A percentile compares a stretch with the other conserved stretches of the same genome.
phyloP scores from a whole-genome alignment of 2,888 invertebrate species.

The Andrena trimmerana region DNA sequence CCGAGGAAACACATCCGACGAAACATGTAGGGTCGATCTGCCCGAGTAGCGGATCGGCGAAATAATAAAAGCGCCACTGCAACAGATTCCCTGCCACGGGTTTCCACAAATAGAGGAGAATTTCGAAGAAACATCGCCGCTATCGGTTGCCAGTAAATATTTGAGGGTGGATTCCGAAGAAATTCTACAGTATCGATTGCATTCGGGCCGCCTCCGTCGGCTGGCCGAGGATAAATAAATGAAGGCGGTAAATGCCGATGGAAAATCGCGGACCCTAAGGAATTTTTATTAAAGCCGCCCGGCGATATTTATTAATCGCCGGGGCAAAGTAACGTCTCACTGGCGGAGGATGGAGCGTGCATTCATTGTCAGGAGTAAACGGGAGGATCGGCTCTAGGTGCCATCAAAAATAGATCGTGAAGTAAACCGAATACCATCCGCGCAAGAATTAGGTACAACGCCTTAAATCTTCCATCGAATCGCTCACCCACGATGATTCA shows the following conservation, averaged over 20 bases:
- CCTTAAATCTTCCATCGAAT: conserved; percentile 39
- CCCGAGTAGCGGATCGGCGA: not conserved
- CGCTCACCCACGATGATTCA: conserved; percentile 2
- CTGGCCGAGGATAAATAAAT: not conserved
- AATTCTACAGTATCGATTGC: conserved; percentile 8
- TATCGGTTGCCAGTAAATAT: conserved; percentile 1
- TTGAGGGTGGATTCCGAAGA: not conserved
- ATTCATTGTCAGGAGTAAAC: conserved; percentile 41
- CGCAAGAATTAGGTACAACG: conserved; percentile 34
- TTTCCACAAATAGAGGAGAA: not conserved
- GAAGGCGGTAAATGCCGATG: not conserved
- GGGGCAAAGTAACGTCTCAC: not conserved
- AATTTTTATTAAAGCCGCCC: not conserved
- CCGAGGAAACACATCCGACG: too few relatives aligned
- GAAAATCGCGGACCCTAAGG: not conserved
- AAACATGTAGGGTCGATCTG: not conserved
- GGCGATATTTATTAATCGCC: not conserved
- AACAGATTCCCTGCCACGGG: not conserved
- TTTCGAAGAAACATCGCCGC: not conserved
- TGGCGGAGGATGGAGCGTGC: too few relatives aligned
- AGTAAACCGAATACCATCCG: conserved; percentile 57
- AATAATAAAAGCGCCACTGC: not conserved
- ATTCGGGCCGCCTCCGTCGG: too few relatives aligned
- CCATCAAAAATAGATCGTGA: conserved; percentile 54
- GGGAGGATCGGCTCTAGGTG: conserved; percentile 26